phyloP scores from a whole-genome alignment of 1,140 invertebrate genomes.

The Sogatella furcifera region DNA sequence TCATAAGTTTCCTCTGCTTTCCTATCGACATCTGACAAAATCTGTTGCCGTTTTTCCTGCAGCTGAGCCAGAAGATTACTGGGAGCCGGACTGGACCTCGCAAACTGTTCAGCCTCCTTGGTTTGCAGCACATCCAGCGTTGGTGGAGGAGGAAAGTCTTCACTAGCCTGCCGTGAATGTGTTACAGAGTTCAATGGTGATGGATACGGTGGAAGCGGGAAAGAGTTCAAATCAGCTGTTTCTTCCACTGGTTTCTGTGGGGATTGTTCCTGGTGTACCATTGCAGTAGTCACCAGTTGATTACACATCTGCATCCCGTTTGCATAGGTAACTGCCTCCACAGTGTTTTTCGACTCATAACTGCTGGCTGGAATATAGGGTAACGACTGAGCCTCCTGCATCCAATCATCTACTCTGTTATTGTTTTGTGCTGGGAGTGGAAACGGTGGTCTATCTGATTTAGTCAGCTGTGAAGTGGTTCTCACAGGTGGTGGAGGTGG shows the following conservation, averaged over 20 bases:
- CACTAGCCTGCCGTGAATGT: constrained; percentile 74
- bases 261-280: constrained; percentile 65
- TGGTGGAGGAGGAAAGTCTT: constrained; percentile 80
- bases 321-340: constrained; percentile 41
- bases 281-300: constrained; percentile 63
- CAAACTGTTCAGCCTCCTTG: background rate
- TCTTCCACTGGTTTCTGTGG: constrained; percentile 34
- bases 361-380: constrained; percentile 43
- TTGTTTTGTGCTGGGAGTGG: constrained; percentile 29
- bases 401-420: constrained; percentile 8
- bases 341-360: constrained; percentile 24
- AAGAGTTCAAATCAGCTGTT: constrained; percentile 23
- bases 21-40: constrained; percentile 28
- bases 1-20: constrained; percentile 30
- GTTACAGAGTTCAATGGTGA: constrained; percentile 55
- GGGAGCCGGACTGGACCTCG: constrained; percentile 38
- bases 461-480: constrained; percentile 68
- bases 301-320: constrained; percentile 36
- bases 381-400: constrained; percentile 49
- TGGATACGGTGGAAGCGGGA: constrained; percentile 65
- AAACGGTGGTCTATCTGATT: constrained; percentile 38
- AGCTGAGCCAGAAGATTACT: constrained; percentile 56
- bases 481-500: constrained; percentile 74
- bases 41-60: constrained; percentile 62
- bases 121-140: constrained; percentile 55